Evolutionary conservation across 2,113 vertebrate genomes (phyloP).

Genomic region (Murina feae): DNA sequence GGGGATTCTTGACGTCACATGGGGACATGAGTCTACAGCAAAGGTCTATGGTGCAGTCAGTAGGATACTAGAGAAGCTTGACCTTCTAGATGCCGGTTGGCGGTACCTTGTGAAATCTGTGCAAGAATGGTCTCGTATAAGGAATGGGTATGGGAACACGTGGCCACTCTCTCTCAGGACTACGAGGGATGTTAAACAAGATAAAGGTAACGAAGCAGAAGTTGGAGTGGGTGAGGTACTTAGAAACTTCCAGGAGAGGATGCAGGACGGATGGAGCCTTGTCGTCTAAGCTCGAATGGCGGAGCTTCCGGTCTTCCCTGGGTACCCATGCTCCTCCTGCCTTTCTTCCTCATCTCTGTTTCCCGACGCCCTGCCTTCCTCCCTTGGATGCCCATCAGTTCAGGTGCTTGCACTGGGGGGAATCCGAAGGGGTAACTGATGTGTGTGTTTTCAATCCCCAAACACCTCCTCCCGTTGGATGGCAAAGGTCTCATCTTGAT

Average conservation of each 20-base stretch:
- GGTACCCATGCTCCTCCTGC: background rate
- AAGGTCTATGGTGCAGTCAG: background rate
- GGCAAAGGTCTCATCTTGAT: background rate
- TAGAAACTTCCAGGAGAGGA: background rate
- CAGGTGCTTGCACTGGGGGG: background rate
- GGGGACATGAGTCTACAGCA: background rate
- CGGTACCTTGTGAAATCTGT: background rate
- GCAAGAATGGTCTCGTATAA: background rate
- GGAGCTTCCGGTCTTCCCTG: background rate
- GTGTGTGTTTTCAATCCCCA: background rate
- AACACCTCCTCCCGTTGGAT: background rate
- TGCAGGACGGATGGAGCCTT: background rate
- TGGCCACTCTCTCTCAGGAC: background rate
- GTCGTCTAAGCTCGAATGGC: background rate
- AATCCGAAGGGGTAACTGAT: background rate
- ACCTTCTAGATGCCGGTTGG: background rate
- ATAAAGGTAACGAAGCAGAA: background rate
- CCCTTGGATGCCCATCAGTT: background rate
- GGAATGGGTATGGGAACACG: background rate
- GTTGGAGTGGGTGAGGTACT: background rate
- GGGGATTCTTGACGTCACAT: background rate
- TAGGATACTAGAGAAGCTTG: background rate
- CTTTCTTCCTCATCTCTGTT: background rate
- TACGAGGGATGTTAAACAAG: background rate
- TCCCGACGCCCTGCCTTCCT: background rate